Evolutionary conservation across 2,113 vertebrate species (phyloP).

Genomic region (Brachypteracias leptosomus): DNA sequence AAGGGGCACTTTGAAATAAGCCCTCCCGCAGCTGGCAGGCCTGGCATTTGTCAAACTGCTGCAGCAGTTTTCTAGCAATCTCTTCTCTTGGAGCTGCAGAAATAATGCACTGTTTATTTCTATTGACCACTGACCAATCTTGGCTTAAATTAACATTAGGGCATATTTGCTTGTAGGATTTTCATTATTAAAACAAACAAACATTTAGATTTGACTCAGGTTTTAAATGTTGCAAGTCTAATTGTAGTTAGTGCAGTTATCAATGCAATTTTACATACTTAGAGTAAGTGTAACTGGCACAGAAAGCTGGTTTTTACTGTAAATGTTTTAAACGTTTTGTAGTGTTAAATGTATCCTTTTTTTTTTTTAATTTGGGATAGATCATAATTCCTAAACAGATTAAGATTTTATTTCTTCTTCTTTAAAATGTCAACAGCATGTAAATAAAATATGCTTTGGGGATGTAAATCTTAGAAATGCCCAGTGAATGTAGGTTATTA

Average conservation of each 20-base stretch:
- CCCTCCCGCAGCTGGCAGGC: neutral
- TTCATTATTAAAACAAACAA: neutral
- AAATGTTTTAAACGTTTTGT: constrained; percentile 13
- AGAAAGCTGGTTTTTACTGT: constrained; percentile 54
- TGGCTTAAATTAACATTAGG: neutral
- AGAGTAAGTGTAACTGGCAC: constrained; percentile 34
- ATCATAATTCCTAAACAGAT: neutral
- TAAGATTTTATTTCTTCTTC: constrained; percentile 21
- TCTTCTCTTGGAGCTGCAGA: neutral
- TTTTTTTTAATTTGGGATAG: constrained; percentile 47
- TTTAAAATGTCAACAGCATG: constrained; percentile 48
- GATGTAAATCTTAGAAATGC: constrained; percentile 74
- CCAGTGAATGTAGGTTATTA: constrained; percentile 60
- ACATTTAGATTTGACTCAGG: constrained; percentile 64
- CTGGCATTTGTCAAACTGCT: neutral
- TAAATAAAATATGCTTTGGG: constrained; percentile 65
- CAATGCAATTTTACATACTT: constrained; percentile 71
- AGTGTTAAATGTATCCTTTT: neutral
- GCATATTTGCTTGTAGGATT: neutral
- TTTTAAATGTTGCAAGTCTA: constrained; percentile 45
- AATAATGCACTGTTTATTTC: neutral
- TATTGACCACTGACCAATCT: constrained; percentile 20
- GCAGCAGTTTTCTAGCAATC: neutral
- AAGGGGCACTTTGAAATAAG: neutral
- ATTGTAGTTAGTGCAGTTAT: constrained; percentile 50